Conservation (phyloP, 1,140 invertebrate species). For the Drosophila kanapiae region DNA sequence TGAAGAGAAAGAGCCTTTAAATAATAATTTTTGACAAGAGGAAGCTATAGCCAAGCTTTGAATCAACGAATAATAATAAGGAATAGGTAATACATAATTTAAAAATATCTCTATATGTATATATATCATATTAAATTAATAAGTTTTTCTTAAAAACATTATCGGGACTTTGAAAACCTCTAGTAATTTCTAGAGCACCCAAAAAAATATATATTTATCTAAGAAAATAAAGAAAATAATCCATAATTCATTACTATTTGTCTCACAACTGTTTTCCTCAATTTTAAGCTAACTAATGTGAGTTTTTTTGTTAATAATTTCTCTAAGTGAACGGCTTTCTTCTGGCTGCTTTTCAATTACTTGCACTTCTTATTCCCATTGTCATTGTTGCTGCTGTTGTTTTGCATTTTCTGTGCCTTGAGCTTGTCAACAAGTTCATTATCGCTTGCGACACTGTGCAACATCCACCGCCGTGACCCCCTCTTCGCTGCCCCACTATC, state of each 20-base stretch:
- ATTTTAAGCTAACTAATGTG: background rate
- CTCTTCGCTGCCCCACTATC: background rate
- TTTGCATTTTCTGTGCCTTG: slow-evolving; percentile 63
- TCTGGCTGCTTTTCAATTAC: slow-evolving; percentile 68
- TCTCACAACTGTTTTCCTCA: too few species aligned
- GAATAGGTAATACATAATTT: background rate
- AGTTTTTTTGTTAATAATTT: background rate
- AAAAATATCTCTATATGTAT: background rate
- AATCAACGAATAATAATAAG: background rate
- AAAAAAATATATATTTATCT: too few species aligned
- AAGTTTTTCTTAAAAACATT: too few species aligned
- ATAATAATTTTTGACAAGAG: background rate
- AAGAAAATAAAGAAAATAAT: too few species aligned
- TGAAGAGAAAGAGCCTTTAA: background rate
- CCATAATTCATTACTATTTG: too few species aligned
- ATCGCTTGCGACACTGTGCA: slow-evolving; percentile 72
- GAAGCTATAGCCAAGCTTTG: background rate
- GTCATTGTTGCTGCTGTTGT: slow-evolving; percentile 47
- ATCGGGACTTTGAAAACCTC: too few species aligned
- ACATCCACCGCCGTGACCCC: slow-evolving; percentile 32
- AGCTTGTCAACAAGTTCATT: slow-evolving; percentile 82
- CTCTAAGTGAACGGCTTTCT: slow-evolving; percentile 29
- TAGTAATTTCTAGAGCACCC: too few species aligned
- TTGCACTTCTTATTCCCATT: slow-evolving; percentile 52
- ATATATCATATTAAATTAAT: background rate